Base-by-base conservation (phyloP, 2,888 invertebrate species). In the Steinernema hermaphroditum region DNA sequence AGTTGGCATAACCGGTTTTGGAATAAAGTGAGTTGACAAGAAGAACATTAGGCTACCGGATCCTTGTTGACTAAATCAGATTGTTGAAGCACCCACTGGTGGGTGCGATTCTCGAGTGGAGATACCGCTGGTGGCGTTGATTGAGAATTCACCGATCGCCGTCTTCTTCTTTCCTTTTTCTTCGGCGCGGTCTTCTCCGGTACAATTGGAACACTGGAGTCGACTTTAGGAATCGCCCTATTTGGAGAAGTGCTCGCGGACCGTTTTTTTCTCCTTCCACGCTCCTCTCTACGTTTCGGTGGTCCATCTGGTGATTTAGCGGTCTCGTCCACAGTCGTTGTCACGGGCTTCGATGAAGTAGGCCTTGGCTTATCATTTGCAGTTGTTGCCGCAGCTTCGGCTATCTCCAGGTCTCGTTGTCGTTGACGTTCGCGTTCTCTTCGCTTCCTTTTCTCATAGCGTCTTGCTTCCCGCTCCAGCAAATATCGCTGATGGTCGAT, bases 401-500 rank as follows among this genome's bases (percentile, higher is more conserved):
- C 62, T 6, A 34, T 62, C 19, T 62, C 62, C 29, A 62, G 22
- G 19, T 69, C 69, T 19, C 69, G 69, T 19, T 43, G 44, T 16
- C 69, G 69, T 16, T 69, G 69, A 41, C 69, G 69, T 14, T 62
- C 62, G 16, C 62, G 75, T 44, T 83, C 82, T 57, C 81, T 69
- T 34, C 82, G 78, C 41, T 78, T 72, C 19, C 84, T 75, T 54
- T 85, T 74, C 24, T 84, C 85, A 54, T 80, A 71, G 68, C 85
- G 76, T 49, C 84, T 76, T 1, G 83, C 83, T 78, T 86, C 85
- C 62, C 85, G 74, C 27, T 81, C 83, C 68, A 86, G 76, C 41
- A 86, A 69, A 72, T 80, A 87, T 22, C 78, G 79, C 71, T 86
- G 86, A 71, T 85, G 85, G 46, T 86, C 86, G 62, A 86, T 85